These are phyloP conservation scores for Crocallis elinguaria DNA, from an alignment of 2,888 invertebrate species.

Conservation along the genomic window DNA sequence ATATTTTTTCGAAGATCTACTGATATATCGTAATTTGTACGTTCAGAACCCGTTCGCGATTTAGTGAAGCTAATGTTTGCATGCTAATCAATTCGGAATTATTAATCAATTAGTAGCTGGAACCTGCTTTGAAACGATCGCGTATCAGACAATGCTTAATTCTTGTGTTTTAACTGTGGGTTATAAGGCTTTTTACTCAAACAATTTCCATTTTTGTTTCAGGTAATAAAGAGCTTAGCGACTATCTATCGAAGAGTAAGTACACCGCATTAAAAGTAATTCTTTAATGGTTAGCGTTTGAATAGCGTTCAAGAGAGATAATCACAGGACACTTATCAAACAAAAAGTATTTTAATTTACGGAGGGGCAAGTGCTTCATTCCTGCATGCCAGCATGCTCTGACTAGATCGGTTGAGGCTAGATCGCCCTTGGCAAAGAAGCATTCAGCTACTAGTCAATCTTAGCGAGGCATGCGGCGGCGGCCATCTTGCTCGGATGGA, in stretches of 20 bases:
- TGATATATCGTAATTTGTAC: constrained; percentile 23
- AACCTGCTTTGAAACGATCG: constrained; percentile 15
- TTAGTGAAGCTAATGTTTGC: constrained; percentile 24
- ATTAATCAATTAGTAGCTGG: constrained; percentile 18
- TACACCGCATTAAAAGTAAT: constrained; percentile 43
- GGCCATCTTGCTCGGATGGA: constrained; percentile 71
- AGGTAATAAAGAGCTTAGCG: constrained; percentile 32
- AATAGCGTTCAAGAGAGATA: constrained; percentile 61
- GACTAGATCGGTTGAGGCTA: constrained; percentile 65
- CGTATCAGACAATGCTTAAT: constrained; percentile 8
- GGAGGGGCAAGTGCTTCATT: constrained; percentile 65
- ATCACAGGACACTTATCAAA: constrained; percentile 70
- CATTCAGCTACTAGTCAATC: constrained; percentile 81
- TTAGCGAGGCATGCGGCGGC: constrained; percentile 77
- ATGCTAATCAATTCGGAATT: constrained; percentile 29
- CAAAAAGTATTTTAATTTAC: constrained; percentile 80
- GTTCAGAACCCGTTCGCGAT: constrained; percentile 24
- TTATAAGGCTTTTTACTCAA: not conserved
- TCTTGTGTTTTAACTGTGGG: constrained; percentile 2
- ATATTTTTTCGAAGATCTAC: constrained; percentile 20
- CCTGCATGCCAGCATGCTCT: constrained; percentile 55
- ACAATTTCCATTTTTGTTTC: constrained; percentile 24
- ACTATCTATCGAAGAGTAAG: constrained; percentile 39
- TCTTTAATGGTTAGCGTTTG: constrained; percentile 52
- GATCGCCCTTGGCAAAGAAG: constrained; percentile 76